These are phyloP conservation scores for Serripes groenlandicus DNA, from an alignment of 2,888 invertebrate species.

Conservation along the genomic window DNA sequence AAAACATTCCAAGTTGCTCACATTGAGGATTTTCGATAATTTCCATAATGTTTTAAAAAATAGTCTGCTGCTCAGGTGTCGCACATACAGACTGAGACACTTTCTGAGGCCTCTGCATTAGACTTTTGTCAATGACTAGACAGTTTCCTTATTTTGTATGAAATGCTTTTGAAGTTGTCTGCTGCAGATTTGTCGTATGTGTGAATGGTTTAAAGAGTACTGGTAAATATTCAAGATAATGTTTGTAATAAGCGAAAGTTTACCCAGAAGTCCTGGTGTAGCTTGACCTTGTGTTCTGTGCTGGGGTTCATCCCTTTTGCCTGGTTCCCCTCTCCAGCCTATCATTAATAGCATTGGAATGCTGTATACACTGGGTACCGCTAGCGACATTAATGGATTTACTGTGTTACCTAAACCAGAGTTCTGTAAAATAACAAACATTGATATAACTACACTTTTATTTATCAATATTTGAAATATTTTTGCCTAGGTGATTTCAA, in stretches of 20 bases:
- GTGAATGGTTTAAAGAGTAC: no score
- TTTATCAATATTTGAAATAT: not conserved
- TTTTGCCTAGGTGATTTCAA: no score
- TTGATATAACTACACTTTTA: not conserved
- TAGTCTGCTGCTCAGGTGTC: no score
- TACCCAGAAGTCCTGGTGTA: conserved; percentile 86
- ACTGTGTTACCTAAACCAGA: conserved; percentile 87
- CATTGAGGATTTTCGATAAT: not conserved
- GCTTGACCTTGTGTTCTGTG: conserved; percentile 87
- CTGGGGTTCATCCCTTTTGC: conserved; percentile 87
- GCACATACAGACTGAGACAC: no score
- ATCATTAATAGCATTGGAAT: conserved; percentile 87
- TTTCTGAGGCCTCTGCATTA: no score
- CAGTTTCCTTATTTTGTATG: no score
- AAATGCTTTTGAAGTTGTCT: no score
- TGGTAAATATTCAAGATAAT: no score
- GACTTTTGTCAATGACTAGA: no score
- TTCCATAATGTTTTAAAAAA: not conserved
- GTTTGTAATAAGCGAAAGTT: no score
- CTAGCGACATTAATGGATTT: conserved; percentile 87
- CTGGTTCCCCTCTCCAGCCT: conserved; percentile 87
- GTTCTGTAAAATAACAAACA: conserved; percentile 77
- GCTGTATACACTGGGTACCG: conserved; percentile 86
- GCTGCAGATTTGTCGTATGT: no score
- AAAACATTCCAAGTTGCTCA: not conserved